A percentile compares a stretch with the other conserved stretches of the same genome.
phyloP scores from a whole-genome alignment of 1,140 invertebrate species.

The Caerostris extrusa region DNA sequence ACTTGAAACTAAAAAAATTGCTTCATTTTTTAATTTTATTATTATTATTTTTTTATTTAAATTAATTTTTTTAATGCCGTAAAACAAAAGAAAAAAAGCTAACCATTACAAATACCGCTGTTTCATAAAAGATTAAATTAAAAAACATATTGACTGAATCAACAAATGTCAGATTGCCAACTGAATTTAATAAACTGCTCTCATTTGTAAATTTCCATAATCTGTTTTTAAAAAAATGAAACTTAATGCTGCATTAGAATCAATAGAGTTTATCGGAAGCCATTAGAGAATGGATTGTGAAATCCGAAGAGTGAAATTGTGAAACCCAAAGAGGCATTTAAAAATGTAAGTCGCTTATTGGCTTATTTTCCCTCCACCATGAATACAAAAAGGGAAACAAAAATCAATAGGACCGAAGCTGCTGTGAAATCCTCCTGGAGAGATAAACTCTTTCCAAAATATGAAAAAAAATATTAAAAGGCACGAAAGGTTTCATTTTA shows the following conservation, averaged over 20 bases:
- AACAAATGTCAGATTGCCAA: not conserved
- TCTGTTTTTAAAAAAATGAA: not conserved
- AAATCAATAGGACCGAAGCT: not conserved
- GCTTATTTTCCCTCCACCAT: not conserved
- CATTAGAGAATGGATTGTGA: too few relatives aligned
- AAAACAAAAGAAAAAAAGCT: not conserved
- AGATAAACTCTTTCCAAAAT: not conserved
- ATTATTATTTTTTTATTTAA: too few relatives aligned
- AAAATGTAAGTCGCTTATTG: not conserved
- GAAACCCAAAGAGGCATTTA: not conserved
- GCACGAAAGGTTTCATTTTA: constrained; percentile 1
- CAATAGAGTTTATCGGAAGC: not conserved
- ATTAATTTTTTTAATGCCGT: not conserved
- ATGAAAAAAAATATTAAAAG: not conserved
- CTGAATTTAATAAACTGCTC: not conserved
- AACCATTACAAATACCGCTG: not conserved
- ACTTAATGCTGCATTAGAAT: not conserved
- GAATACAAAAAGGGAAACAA: not conserved
- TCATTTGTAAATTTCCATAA: not conserved
- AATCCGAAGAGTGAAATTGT: not conserved
- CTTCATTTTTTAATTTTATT: not conserved
- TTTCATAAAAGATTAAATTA: not conserved
- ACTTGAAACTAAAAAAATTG: not conserved
- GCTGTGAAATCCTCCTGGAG: not conserved
- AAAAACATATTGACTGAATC: not conserved